Evolutionary conservation across 2,888 invertebrate genomes (phyloP).

Genomic region (Agriotes lineatus): DNA sequence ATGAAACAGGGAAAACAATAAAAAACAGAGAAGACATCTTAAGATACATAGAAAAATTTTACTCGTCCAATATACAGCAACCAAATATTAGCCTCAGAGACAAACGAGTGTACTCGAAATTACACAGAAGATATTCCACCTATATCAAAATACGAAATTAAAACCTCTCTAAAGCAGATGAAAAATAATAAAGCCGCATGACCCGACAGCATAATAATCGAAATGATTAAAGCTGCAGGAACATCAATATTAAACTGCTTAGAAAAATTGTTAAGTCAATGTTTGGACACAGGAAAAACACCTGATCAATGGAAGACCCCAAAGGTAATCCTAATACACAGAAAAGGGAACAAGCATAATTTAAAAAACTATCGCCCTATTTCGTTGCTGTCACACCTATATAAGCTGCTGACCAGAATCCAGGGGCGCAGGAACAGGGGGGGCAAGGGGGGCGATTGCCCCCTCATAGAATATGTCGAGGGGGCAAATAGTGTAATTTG

Average conservation of each 20-base stretch:
- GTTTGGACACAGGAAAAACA: too few species aligned
- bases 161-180: not conserved
- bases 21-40: too few species aligned
- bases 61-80: not conserved
- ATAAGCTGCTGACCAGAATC: not conserved
- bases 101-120: not conserved
- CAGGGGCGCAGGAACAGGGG: too few species aligned
- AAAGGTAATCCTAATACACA: too few species aligned
- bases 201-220: not conserved
- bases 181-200: not conserved
- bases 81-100: not conserved
- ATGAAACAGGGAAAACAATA: not conserved
- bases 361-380: not conserved
- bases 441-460: too few species aligned
- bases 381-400: not conserved
- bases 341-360: not conserved
- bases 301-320: too few species aligned
- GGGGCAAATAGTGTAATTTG: too few species aligned
- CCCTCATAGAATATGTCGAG: too few species aligned
- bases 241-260: not conserved
- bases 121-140: not conserved
- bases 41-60: not conserved
- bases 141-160: not conserved
- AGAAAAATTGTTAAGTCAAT: too few species aligned
- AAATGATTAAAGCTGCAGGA: not conserved